Evolutionary conservation across 2,888 invertebrate genomes (phyloP).

Genomic region (Sesamia inferens): DNA sequence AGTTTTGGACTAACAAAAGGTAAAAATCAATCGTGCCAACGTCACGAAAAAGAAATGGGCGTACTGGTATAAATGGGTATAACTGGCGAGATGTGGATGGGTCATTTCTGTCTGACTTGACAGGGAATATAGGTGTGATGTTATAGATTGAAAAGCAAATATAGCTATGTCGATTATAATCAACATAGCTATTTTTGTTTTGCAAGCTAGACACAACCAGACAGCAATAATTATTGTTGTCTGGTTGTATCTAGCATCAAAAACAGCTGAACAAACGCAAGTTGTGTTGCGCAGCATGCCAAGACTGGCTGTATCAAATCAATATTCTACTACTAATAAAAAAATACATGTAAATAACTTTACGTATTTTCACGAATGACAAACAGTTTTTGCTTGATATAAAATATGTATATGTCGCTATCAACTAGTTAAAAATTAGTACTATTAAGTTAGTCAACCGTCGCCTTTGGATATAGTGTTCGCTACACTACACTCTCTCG

Average conservation of each 20-base stretch:
- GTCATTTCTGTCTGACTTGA: background rate
- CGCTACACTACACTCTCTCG: too few species aligned
- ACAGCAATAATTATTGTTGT: conserved; percentile 28
- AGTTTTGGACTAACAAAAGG: too few species aligned
- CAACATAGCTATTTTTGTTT: too few species aligned
- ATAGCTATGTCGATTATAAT: conserved; percentile 1
- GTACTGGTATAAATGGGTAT: too few species aligned
- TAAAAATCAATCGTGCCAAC: too few species aligned
- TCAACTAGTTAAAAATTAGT: too few species aligned
- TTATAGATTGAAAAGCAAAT: conserved; percentile 1
- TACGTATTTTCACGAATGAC: background rate
- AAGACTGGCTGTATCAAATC: conserved; percentile 1
- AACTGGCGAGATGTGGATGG: background rate
- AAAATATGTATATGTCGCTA: too few species aligned
- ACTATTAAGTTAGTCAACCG: too few species aligned
- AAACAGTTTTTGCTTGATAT: background rate
- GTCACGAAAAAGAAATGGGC: too few species aligned
- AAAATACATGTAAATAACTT: background rate
- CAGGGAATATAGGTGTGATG: too few species aligned
- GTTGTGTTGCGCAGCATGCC: conserved; percentile 8
- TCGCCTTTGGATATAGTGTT: too few species aligned
- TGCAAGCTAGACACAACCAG: too few species aligned
- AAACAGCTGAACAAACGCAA: conserved; percentile 20
- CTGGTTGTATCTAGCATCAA: conserved; percentile 18
- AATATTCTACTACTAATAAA: conserved; percentile 8